A percentile compares a stretch with the other conserved stretches of the same genome.
phyloP scores from a whole-genome alignment of 2,113 vertebrate species.

The Mohoua ochrocephala region DNA sequence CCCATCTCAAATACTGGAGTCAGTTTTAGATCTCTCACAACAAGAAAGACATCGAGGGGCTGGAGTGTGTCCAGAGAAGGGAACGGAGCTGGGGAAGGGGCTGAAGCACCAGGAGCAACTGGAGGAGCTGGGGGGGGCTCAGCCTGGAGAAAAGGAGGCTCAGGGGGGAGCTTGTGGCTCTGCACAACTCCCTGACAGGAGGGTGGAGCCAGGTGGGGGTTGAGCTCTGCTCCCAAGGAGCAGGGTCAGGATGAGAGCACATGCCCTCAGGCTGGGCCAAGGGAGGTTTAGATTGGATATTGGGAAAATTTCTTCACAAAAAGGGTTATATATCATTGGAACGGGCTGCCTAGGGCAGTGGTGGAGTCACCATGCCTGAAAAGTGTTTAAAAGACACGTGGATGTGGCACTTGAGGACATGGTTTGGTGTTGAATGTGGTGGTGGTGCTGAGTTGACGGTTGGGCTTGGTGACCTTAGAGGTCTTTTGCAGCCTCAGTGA shows the following conservation, averaged over 20 bases:
- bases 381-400: background rate
- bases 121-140: background rate
- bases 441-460: background rate
- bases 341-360: background rate
- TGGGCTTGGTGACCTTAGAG: background rate
- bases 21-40: background rate
- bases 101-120: background rate
- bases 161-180: background rate
- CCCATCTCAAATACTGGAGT: background rate
- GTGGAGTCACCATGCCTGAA: background rate
- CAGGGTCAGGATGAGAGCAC: background rate
- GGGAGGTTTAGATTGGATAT: background rate
- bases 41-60: background rate
- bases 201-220: rapidly evolving
- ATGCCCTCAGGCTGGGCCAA: background rate
- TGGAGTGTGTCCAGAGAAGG: background rate
- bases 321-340: background rate
- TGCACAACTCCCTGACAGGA: background rate
- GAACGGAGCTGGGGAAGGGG: background rate
- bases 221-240: background rate
- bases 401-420: background rate
- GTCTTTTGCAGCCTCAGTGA: background rate
- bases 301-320: background rate
- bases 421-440: background rate
- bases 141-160: background rate